Conservation (phyloP, 2,888 invertebrate genomes). For the Lasioglossum villosulum region DNA sequence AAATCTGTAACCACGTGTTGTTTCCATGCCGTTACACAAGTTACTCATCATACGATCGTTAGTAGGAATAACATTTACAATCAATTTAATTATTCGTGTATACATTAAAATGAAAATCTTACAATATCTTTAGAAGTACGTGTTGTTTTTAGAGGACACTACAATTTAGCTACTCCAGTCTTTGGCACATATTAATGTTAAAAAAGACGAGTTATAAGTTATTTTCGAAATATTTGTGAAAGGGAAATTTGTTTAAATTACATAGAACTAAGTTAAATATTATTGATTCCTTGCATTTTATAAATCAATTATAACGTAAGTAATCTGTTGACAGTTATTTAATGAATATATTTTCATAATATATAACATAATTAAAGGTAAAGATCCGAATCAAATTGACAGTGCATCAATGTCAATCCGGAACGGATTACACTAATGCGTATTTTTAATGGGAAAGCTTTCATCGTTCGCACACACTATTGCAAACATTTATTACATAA, state of each 20-base stretch:
- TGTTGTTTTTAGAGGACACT: background rate
- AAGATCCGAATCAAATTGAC: background rate
- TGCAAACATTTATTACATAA: background rate
- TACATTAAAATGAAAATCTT: background rate
- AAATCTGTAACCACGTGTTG: too few species aligned
- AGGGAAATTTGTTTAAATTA: too few species aligned
- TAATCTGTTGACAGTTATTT: too few species aligned
- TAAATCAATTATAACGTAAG: background rate
- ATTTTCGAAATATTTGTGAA: background rate
- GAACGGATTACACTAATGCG: background rate
- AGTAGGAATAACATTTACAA: too few species aligned
- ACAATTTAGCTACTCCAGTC: background rate
- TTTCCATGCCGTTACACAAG: too few species aligned
- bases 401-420: background rate
- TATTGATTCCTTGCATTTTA: background rate
- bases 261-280: too few species aligned
- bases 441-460: background rate
- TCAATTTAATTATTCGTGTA: background rate
- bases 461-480: background rate
- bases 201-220: background rate
- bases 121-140: too few species aligned
- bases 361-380: too few species aligned
- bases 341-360: too few species aligned
- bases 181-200: background rate
- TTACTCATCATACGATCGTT: too few species aligned